Base-by-base conservation (phyloP, 2,888 invertebrate genomes). In the Mythimna vitellina region DNA sequence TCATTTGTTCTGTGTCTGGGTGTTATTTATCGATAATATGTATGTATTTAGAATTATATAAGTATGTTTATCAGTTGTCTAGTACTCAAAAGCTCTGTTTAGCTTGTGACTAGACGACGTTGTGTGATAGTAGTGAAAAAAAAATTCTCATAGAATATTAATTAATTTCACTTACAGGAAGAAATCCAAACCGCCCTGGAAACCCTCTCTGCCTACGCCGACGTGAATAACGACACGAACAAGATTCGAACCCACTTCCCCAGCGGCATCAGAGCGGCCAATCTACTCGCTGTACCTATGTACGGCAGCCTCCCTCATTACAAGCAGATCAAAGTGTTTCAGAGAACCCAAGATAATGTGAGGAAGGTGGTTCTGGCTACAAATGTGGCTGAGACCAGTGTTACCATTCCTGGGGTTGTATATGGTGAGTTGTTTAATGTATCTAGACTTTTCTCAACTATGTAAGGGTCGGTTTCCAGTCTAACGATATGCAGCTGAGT, bases 381-480 rank as follows among this genome's bases (percentile, higher is more conserved):
- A 0, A 99, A 99, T 90, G 98, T 99, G 67, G 99, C 99, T 0
- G 99, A 99, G 94, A 99, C 99, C 0, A 99, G 99, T 1, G 97
- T 99, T 25, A 99, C 99, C 0, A 99, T 99, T 88, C 98, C 98
- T 6, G 99, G 99, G 35, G 97, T 99, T 80, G 98, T 98, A 46
- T 99, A 99, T 93, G 98, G 98, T 98, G 93, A 94, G 91, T 57
- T 32, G 5, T 57, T 57, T 7, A 7, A 46, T 17, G 14, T 42
- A 1, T 3, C 14, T 42, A 38, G 38, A 42, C 14, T 42, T 42
- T 12, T 42, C 5, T 5, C 12, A 14, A 5, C 42, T 42, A 42
- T 42, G 4, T 42, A 2, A 38, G 38, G 38, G 38, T 38, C 0
- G 38, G 38, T 9, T 38, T 38, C 38, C 38, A 38, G 38, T 38